A percentile compares a stretch with the other conserved stretches of the same genome.
These are phyloP conservation scores for Glaucomys volans DNA, from an alignment of 2,113 vertebrate genomes.

Conservation along the genomic window DNA sequence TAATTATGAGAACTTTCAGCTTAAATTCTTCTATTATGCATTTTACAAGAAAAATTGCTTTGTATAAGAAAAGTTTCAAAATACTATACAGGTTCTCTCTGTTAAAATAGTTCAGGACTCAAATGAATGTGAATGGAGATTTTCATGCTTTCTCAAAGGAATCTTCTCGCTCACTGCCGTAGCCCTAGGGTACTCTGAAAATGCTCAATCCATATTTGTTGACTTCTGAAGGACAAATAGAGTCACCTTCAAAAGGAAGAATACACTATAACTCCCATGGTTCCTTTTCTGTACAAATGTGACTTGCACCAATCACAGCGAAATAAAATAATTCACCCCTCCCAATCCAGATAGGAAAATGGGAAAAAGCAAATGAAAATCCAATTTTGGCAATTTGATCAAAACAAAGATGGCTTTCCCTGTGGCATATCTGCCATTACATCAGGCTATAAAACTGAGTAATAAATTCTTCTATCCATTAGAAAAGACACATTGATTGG, in stretches of 20 bases:
- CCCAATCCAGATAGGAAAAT: background rate
- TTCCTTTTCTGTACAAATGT: background rate
- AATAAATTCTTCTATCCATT: slow-evolving; percentile 7
- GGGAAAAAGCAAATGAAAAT: background rate
- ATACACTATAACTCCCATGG: background rate
- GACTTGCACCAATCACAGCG: background rate
- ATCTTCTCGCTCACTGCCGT: background rate
- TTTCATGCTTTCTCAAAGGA: background rate
- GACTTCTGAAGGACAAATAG: slow-evolving; percentile 15
- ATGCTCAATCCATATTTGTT: background rate
- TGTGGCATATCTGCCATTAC: background rate
- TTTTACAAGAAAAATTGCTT: slow-evolving; percentile 36
- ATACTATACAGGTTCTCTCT: background rate
- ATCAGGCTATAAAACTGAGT: background rate
- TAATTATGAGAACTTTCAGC: background rate
- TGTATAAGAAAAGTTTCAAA: background rate
- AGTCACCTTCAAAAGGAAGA: background rate
- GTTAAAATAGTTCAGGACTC: background rate
- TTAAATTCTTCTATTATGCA: background rate
- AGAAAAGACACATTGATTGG: background rate
- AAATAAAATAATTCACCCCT: slow-evolving; percentile 10
- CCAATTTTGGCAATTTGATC: background rate
- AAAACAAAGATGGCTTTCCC: background rate
- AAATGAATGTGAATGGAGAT: slow-evolving; percentile 1
- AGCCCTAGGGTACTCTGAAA: background rate